A percentile compares a stretch with the other conserved stretches of the same genome.
Conservation (phyloP, 2,888 invertebrate genomes). For the Dyspetes luteomarginatus region DNA sequence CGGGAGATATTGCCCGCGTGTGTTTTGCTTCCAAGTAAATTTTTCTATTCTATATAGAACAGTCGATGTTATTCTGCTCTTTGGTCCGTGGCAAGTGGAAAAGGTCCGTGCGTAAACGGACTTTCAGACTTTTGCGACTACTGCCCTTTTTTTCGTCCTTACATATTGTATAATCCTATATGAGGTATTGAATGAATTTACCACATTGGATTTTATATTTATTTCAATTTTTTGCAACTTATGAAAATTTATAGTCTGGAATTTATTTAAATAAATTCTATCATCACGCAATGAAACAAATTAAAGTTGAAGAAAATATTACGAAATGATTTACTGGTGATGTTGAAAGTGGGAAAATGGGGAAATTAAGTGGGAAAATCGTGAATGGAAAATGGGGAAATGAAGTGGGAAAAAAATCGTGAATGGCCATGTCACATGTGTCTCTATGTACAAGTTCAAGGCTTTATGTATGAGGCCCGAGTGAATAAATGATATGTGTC, state of each 20-base stretch:
- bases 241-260: no score
- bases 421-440: conserved; percentile 8
- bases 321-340: no score
- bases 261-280: no score
- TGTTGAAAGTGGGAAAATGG: no score
- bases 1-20: conserved; percentile 50
- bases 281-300: no score
- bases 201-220: no score
- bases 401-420: not conserved
- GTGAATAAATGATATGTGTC: conserved; percentile 59
- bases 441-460: not conserved
- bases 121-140: conserved; percentile 25
- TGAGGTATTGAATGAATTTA: no score
- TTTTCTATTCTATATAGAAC: conserved; percentile 40
- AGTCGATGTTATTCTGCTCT: conserved; percentile 20
- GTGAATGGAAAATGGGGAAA: no score
- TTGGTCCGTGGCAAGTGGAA: conserved; percentile 43
- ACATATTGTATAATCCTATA: not conserved
- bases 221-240: no score
- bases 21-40: conserved; percentile 15
- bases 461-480: not conserved
- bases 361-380: no score
- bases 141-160: conserved; percentile 9
- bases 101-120: conserved; percentile 57
- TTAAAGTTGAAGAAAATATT: no score